Conservation (phyloP, 1,140 invertebrate species). For the Scylla paramamosain region DNA sequence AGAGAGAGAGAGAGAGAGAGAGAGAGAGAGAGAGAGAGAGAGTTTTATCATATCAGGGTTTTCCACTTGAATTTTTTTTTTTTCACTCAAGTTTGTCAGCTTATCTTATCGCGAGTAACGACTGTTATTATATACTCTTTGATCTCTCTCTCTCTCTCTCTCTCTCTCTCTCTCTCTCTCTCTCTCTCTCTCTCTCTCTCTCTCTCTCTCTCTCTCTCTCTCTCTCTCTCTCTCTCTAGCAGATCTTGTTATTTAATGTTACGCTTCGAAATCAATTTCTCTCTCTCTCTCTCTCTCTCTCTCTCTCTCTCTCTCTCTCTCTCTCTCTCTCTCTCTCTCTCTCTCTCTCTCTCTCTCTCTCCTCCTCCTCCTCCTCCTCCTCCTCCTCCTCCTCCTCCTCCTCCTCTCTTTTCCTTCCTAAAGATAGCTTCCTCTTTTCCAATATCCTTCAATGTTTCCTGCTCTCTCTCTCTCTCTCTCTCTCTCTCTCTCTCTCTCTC, state of each 20-base stretch:
- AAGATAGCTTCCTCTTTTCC: neutral
- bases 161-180: conserved; percentile 39
- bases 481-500: conserved; percentile 28
- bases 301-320: conserved; percentile 39
- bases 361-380: neutral
- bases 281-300: neutral
- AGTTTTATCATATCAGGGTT: too few species aligned
- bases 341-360: neutral
- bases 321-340: conserved; percentile 40
- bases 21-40: too few species aligned
- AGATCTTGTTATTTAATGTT: neutral
- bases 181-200: neutral
- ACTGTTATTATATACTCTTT: neutral
- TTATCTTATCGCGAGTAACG: too few species aligned
- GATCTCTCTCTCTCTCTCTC: conserved; percentile 41
- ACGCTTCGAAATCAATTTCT: too few species aligned
- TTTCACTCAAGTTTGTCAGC: too few species aligned
- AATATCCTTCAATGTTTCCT: too few species aligned
- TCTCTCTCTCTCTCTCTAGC: neutral
- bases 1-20: too few species aligned
- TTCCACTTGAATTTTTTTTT: too few species aligned
- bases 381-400: neutral
- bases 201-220: neutral
- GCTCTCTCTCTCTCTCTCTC: neutral
- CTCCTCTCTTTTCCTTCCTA: neutral